Evolutionary conservation across 2,113 vertebrate genomes (phyloP).

Genomic region (Hirundichthys speculiger): DNA sequence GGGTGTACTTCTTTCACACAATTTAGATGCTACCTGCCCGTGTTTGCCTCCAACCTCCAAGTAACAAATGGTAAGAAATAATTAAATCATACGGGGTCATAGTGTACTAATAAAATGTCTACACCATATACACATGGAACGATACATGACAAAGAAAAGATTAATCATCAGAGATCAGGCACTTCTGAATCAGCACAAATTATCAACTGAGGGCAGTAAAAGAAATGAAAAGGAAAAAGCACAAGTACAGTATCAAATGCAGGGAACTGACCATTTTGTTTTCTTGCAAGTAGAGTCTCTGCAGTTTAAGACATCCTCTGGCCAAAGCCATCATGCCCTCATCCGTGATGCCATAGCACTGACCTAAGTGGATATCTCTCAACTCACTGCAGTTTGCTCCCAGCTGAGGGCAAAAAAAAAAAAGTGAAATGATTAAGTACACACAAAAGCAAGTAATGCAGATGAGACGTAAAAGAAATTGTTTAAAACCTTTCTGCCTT

Average conservation of each 20-base stretch:
- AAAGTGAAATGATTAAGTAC: too few species aligned
- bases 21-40: too few species aligned
- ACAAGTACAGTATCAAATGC: neutral
- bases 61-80: neutral
- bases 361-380: slow-evolving; percentile 96
- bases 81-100: neutral
- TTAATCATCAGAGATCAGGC: neutral
- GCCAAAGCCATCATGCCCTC: slow-evolving; percentile 95
- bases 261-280: slow-evolving; percentile 93
- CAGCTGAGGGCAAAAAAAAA: slow-evolving; percentile 77
- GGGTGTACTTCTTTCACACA: too few species aligned
- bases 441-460: too few species aligned
- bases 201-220: too few species aligned
- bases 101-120: too few species aligned
- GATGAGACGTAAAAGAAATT: too few species aligned
- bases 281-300: slow-evolving; percentile 98
- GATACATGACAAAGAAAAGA: neutral
- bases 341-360: slow-evolving; percentile 97
- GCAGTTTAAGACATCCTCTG: slow-evolving; percentile 91
- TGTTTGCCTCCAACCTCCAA: neutral
- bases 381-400: slow-evolving; percentile 93
- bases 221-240: neutral
- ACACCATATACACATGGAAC: neutral
- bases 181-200: neutral
- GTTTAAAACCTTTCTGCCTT: neutral